These are phyloP conservation scores for Sclerurus mexicanus DNA, from an alignment of 2,113 vertebrate genomes.

Conservation along the genomic window DNA sequence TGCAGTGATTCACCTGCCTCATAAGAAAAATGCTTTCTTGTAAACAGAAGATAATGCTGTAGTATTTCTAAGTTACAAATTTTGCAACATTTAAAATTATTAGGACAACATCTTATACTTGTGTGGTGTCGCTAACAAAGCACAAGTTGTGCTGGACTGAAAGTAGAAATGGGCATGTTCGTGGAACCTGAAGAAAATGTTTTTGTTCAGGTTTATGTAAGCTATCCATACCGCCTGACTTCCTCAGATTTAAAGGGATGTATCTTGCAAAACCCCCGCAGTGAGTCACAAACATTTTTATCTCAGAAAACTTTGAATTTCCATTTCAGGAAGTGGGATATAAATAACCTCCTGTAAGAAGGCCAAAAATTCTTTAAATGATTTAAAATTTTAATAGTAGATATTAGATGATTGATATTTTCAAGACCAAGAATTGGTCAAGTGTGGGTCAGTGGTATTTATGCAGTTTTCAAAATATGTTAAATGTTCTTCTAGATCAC, in stretches of 20 bases:
- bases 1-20: background rate
- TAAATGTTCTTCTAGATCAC: background rate
- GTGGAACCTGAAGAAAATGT: background rate
- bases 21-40: background rate
- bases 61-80: background rate
- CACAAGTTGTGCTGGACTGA: background rate
- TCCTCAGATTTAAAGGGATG: background rate
- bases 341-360: background rate
- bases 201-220: background rate
- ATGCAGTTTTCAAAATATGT: background rate
- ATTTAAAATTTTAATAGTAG: background rate
- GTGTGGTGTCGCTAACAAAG: background rate
- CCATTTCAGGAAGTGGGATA: constrained; percentile 25
- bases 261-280: background rate
- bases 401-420: background rate
- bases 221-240: background rate
- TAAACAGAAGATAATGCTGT: background rate
- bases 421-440: background rate
- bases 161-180: background rate
- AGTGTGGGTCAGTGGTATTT: background rate
- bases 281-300: constrained; percentile 17
- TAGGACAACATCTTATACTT: background rate
- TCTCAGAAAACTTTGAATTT: constrained; percentile 9
- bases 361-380: background rate
- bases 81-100: background rate